Conservation (phyloP, 92 coral and sea anemone genomes). For the Anthopleura xanthogrammica region DNA sequence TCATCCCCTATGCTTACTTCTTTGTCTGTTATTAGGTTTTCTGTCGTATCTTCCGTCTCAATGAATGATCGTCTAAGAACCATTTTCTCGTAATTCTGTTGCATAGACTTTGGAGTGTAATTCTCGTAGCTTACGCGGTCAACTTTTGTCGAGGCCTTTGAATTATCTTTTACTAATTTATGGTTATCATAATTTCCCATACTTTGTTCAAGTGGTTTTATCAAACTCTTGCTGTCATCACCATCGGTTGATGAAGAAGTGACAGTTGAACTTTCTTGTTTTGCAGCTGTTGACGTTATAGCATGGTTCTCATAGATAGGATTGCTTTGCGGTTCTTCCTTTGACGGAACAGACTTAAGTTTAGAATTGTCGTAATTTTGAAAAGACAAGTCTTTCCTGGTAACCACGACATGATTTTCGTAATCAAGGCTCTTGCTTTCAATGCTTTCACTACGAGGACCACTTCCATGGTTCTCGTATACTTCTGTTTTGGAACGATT, state of each 20-base stretch:
- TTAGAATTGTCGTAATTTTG: conserved; percentile 49
- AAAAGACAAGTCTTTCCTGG: neutral
- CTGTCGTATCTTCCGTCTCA: neutral
- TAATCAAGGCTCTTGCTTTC: conserved; percentile 1
- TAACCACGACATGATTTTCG: conserved; percentile 4
- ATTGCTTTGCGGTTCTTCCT: neutral
- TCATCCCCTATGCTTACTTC: neutral
- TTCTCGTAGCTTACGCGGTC: neutral
- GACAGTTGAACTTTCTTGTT: neutral
- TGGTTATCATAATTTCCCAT: conserved; percentile 1
- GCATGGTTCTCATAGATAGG: conserved; percentile 40
- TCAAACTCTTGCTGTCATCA: neutral
- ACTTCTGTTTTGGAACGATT: neutral
- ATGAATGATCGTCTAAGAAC: neutral
- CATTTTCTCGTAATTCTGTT: conserved; percentile 36
- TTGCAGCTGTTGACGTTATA: neutral
- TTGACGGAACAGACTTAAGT: neutral
- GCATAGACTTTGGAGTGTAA: neutral
- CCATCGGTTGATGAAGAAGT: neutral
- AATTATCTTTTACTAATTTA: neutral
- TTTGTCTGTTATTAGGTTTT: neutral
- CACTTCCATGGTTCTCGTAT: conserved; percentile 19
- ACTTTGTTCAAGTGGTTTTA: neutral
- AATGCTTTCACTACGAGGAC: conserved; percentile 23
- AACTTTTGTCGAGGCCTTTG: neutral